A percentile compares a stretch with the other conserved stretches of the same genome.
Conservation (phyloP, 1,140 invertebrate genomes). For the Eurytemora carolleeae region DNA sequence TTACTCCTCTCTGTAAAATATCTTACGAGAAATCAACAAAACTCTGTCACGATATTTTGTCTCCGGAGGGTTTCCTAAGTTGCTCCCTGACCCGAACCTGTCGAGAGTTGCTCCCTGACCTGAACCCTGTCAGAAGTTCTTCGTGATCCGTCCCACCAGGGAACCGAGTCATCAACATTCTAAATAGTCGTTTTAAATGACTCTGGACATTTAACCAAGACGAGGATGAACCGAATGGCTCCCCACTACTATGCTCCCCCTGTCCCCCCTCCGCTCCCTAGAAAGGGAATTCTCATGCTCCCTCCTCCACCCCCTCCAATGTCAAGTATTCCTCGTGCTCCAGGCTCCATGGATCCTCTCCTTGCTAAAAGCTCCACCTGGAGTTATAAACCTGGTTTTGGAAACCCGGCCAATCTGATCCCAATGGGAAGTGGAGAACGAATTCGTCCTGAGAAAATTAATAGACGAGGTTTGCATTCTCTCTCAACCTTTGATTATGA, state of each 20-base stretch:
- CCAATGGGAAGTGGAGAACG: slow-evolving; percentile 13
- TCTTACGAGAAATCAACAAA: no score
- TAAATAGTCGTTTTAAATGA: no score
- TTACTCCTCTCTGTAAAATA: no score
- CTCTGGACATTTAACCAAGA: no score
- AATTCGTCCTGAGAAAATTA: slow-evolving; percentile 16
- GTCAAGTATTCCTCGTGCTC: background rate
- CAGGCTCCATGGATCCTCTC: slow-evolving; percentile 16
- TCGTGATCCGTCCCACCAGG: no score
- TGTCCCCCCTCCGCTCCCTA: background rate
- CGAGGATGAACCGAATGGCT: background rate
- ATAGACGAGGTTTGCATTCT: slow-evolving; percentile 17
- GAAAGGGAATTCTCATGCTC: slow-evolving; percentile 2
- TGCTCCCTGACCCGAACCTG: no score
- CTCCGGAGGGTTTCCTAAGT: no score
- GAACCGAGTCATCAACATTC: no score
- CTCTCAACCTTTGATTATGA: slow-evolving; percentile 15
- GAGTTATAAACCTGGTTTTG: slow-evolving; percentile 19
- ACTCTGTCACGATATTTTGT: no score
- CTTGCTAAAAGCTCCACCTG: slow-evolving; percentile 20
- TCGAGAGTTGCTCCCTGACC: no score
- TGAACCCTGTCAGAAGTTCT: no score
- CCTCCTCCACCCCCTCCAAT: slow-evolving; percentile 6
- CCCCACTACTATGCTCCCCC: background rate
- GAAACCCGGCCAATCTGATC: background rate